Evolutionary conservation across 2,797 vertebrate genomes (phyloP), one percentile per base, ranked within the genome.

Genomic region (Aulostomus chinensis): DNA sequence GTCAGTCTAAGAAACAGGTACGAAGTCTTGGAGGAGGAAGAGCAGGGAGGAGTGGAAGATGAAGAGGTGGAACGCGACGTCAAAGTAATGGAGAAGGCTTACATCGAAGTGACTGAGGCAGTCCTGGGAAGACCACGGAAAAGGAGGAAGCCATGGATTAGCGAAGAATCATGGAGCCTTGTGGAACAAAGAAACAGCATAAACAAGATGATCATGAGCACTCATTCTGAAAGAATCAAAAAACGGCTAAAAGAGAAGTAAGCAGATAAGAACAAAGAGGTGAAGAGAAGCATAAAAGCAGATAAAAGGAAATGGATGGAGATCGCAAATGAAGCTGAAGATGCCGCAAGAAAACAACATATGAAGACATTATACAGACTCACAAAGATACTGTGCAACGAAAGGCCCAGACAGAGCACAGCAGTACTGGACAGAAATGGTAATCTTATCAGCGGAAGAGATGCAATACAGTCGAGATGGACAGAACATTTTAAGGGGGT

Each of bases 171-270:
- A 24, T 40, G 38, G 38, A 14, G 38, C 6, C 21, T 40, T 12
- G 38, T 40, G 24, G 38, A 40, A n/a, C 38, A 40, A 25, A 40
- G 38, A 14, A 13, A 31, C 7, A 31, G 29, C n/a, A 31, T 31
- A 31, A 31, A 31, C n/a, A 5, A 31, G 10, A 31, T 4, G 10
- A 31, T 11, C 5, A n/a, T n/a, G n/a, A n/a, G n/a, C n/a, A n/a
- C n/a, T n/a, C n/a, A n/a, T n/a, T n/a, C n/a, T n/a, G n/a, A n/a
- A n/a, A n/a, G n/a, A n/a, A n/a, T n/a, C n/a, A n/a, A n/a, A n/a
- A n/a, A n/a, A n/a, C n/a, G n/a, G n/a, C n/a, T n/a, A n/a, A n/a
- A n/a, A n/a, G n/a, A n/a, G n/a, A n/a, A n/a, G n/a, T n/a, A n/a
- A n/a, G 8, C n/a, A 31, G 29, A 31, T 12, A 31, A 5, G n/a